Percentiles rank a stretch among this genome's conserved stretches.
These are phyloP conservation scores for Hydrotaea diabolus DNA, from an alignment of 2,888 invertebrate genomes.

Conservation along the genomic window DNA sequence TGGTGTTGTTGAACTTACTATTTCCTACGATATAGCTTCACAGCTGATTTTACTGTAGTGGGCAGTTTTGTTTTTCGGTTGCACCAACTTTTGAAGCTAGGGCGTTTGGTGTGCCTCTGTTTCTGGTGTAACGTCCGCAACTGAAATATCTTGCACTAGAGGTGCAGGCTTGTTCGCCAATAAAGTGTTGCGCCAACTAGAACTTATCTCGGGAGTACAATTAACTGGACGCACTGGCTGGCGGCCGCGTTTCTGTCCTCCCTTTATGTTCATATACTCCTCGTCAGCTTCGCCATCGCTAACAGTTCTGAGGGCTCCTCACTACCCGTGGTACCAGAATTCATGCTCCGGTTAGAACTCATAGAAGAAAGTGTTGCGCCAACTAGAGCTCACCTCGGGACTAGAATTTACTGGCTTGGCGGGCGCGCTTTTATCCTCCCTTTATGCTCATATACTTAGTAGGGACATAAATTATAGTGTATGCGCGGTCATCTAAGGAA, in stretches of 20 bases:
- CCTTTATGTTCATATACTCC: constrained; percentile 80
- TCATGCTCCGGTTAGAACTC: no score
- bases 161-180: constrained; percentile 78
- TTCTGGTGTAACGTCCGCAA: constrained; percentile 8
- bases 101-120: constrained; percentile 59
- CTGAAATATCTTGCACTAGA: constrained; percentile 76
- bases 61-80: constrained; percentile 82
- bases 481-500: no score
- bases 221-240: constrained; percentile 94
- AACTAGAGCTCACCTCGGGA: constrained; percentile 94
- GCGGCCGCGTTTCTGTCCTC: constrained; percentile 82
- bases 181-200: constrained; percentile 90
- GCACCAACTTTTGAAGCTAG: constrained; percentile 72
- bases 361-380: constrained; percentile 89
- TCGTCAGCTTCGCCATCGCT: no score
- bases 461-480: no score
- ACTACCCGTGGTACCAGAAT: no score
- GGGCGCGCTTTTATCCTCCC: constrained; percentile 82
- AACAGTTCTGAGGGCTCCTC: no score
- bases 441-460: constrained; percentile 79
- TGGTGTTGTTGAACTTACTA: constrained; percentile 88
- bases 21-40: constrained; percentile 95
- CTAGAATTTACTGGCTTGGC: constrained; percentile 95
- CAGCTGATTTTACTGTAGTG: constrained; percentile 89
- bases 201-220: constrained; percentile 96